Percentiles rank a stretch among this genome's conserved stretches.
Evolutionary conservation across 2,113 vertebrate genomes (phyloP).

Genomic region (Chaetura pelagica): DNA sequence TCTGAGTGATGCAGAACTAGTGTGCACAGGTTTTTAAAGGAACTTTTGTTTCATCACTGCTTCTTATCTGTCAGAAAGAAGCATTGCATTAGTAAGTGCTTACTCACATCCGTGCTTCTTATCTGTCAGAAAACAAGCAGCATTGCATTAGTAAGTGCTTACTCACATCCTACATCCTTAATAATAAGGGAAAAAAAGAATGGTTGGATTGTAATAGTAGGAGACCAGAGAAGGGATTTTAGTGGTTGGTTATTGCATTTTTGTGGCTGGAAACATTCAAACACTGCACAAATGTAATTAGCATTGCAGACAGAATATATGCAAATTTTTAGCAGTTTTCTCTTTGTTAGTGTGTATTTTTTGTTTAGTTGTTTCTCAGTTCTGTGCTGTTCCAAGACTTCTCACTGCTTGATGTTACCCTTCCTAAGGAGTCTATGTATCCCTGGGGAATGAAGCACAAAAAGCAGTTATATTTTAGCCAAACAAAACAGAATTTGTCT

Average conservation of each 20-base stretch:
- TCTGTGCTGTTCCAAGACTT: background rate
- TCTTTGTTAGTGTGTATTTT: background rate
- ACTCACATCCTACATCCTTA: constrained; percentile 26
- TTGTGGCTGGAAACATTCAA: background rate
- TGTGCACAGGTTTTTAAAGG: constrained; percentile 14
- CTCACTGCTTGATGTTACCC: background rate
- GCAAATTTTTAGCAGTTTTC: background rate
- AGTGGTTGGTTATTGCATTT: background rate
- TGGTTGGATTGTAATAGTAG: background rate
- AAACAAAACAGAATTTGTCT: background rate
- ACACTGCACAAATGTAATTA: background rate
- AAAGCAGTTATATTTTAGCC: background rate
- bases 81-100: constrained; percentile 47
- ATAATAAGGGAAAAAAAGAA: constrained; percentile 1
- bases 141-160: constrained; percentile 51
- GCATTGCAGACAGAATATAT: background rate
- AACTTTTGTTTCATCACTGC: background rate
- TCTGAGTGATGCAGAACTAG: constrained; percentile 18
- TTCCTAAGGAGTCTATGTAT: background rate
- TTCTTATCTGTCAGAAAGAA: constrained; percentile 23
- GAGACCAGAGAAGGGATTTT: background rate
- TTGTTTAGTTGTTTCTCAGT: constrained; percentile 13
- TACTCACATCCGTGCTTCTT: constrained; percentile 39
- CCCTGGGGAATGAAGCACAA: background rate
- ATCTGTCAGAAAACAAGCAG: background rate